phyloP scores from a whole-genome alignment of 2,113 vertebrate genomes.

The Colius striatus region DNA sequence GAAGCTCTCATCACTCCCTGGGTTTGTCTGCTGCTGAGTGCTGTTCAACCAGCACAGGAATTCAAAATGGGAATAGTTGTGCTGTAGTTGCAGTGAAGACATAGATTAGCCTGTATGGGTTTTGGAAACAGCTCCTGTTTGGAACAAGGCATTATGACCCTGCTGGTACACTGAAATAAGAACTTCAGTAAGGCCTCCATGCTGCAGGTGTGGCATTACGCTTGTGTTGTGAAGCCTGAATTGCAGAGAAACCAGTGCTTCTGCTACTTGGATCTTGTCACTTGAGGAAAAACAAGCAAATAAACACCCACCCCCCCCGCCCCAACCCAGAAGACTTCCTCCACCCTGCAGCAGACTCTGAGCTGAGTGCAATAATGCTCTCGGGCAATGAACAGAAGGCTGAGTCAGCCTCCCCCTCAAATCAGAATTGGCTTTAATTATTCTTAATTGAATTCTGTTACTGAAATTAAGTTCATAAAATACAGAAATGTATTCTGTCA shows the following conservation, averaged over 20 bases:
- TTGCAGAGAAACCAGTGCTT: not conserved
- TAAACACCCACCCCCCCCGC: not conserved
- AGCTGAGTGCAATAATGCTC: not conserved
- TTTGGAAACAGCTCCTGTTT: not conserved
- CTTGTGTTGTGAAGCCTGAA: accelerated
- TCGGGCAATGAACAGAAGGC: not conserved
- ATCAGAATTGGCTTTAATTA: not conserved
- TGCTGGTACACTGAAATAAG: not conserved
- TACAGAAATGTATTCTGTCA: not conserved
- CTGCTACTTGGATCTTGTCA: not conserved
- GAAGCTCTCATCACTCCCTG: not conserved
- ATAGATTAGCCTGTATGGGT: accelerated
- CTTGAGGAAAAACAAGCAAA: not conserved
- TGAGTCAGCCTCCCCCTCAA: not conserved
- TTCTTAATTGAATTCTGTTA: not conserved
- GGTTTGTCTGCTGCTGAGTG: not conserved
- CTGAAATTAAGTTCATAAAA: not conserved
- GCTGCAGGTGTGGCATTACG: not conserved
- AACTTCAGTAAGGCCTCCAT: not conserved
- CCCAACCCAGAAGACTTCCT: not conserved
- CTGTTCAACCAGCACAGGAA: not conserved
- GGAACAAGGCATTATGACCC: not conserved
- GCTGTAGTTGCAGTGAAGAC: not conserved
- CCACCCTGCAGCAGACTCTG: no score
- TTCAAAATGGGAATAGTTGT: not conserved